Percentiles rank a stretch among this genome's conserved stretches.
These are phyloP conservation scores for Hylyphantes graminicola DNA, from an alignment of 1,140 invertebrate species.

Conservation along the genomic window DNA sequence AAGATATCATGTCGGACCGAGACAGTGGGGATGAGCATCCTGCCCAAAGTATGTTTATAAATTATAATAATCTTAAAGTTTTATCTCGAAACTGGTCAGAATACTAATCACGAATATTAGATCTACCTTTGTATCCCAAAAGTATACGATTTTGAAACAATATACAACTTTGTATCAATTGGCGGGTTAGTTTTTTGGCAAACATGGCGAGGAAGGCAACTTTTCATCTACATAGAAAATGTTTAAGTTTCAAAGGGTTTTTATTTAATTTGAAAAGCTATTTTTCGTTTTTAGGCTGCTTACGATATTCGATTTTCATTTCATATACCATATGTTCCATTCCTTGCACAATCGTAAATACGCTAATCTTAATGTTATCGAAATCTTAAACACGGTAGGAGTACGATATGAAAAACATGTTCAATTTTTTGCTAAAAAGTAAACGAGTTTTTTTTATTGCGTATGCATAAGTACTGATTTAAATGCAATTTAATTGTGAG, in stretches of 20 bases:
- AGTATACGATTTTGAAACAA: not conserved
- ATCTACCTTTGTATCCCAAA: not conserved
- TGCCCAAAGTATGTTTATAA: slow-evolving; percentile 70
- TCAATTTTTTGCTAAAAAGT: no score
- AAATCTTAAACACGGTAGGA: no score
- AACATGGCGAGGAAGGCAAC: slow-evolving; percentile 59
- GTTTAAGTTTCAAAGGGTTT: slow-evolving; percentile 39
- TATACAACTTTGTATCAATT: slow-evolving; percentile 42
- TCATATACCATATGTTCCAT: no score
- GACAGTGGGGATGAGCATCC: slow-evolving; percentile 73
- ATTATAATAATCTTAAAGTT: slow-evolving; percentile 19
- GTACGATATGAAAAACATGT: no score
- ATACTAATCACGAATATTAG: not conserved
- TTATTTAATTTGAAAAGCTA: slow-evolving; percentile 3
- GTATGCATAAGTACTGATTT: no score
- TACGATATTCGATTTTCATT: no score
- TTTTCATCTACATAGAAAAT: slow-evolving; percentile 52
- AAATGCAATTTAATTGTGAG: no score
- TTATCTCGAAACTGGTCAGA: not conserved
- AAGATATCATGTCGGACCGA: slow-evolving; percentile 72
- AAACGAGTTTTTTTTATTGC: no score
- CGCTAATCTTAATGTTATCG: no score
- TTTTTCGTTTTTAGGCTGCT: not conserved
- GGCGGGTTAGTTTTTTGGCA: slow-evolving; percentile 52
- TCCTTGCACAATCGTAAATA: no score